Percentiles rank a stretch among this genome's conserved stretches.
phyloP scores from a whole-genome alignment of 1,140 invertebrate species.

The Leptopilina clavipes region DNA sequence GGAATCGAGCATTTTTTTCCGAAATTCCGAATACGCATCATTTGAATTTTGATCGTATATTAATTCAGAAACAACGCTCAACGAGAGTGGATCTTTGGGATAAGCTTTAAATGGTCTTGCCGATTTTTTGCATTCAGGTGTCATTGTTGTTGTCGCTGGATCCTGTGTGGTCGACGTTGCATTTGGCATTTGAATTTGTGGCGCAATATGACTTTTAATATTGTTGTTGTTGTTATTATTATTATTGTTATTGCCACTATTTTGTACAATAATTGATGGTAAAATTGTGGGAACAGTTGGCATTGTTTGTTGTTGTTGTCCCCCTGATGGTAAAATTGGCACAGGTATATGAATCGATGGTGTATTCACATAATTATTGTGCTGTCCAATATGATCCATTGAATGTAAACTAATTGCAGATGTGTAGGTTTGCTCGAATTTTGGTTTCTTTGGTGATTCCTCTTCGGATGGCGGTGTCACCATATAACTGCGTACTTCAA shows the following conservation, averaged over 20 bases:
- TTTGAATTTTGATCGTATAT: conserved; percentile 75
- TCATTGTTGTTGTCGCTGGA: conserved; percentile 14
- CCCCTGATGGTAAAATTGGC: conserved; percentile 26
- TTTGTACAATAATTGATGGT: not conserved
- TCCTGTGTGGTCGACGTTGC: conserved; percentile 5
- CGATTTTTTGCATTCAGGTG: conserved; percentile 61
- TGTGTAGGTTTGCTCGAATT: conserved; percentile 46
- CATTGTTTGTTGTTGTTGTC: conserved; percentile 15
- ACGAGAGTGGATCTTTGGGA: conserved; percentile 79
- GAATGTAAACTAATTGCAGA: not conserved
- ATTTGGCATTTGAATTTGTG: conserved; percentile 33
- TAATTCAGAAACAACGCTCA: conserved; percentile 74
- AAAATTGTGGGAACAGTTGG: conserved; percentile 33
- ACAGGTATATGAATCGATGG: conserved; percentile 12
- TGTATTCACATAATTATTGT: conserved; percentile 28
- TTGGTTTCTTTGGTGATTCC: conserved; percentile 55
- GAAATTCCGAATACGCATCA: conserved; percentile 80
- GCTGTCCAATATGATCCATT: not conserved
- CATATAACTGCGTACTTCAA: conserved; percentile 41
- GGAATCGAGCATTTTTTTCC: conserved; percentile 80
- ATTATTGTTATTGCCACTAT: not conserved
- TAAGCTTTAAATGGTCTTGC: conserved; percentile 83
- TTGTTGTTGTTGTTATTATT: not conserved
- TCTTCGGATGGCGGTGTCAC: conserved; percentile 63
- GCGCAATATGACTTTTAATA: not conserved